Evolutionary conservation across 2,113 vertebrate genomes (phyloP).

Genomic region (Neogale vison): DNA sequence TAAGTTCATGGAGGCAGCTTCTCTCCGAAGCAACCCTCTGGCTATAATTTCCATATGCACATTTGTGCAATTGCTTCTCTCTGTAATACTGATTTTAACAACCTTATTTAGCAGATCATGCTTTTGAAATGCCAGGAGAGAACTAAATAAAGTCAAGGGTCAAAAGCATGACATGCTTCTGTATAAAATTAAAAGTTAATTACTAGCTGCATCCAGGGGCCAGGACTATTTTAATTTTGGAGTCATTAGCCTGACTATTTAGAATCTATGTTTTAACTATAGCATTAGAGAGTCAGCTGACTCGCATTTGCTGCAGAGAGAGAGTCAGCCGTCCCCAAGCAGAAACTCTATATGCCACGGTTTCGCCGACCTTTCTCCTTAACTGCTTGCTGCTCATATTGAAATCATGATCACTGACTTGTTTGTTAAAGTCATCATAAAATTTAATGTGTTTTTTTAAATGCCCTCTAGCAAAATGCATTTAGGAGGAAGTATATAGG

Average conservation of each 20-base stretch:
- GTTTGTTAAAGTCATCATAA: conserved; percentile 73
- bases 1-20: conserved; percentile 37
- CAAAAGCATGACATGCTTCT: conserved; percentile 75
- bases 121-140: conserved; percentile 79
- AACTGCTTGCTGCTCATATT: background rate
- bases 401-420: conserved; percentile 68
- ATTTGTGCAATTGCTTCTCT: conserved; percentile 52
- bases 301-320: conserved; percentile 19
- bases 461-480: conserved; percentile 70
- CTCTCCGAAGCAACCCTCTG: conserved; percentile 26
- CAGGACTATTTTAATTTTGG: conserved; percentile 75
- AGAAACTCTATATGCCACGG: conserved; percentile 22
- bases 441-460: conserved; percentile 74
- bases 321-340: conserved; percentile 64
- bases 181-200: conserved; percentile 83
- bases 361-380: conserved; percentile 56
- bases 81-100: conserved; percentile 73
- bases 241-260: conserved; percentile 78
- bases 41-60: conserved; percentile 61
- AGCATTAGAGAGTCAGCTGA: conserved; percentile 59
- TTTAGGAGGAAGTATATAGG: conserved; percentile 57
- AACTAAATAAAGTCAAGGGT: conserved; percentile 77
- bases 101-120: conserved; percentile 61
- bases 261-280: conserved; percentile 77
- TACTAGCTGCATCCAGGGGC: conserved; percentile 73